Percentiles rank a stretch among this genome's conserved stretches.
Conservation (phyloP, 2,888 invertebrate species). For the Agelastica alni region DNA sequence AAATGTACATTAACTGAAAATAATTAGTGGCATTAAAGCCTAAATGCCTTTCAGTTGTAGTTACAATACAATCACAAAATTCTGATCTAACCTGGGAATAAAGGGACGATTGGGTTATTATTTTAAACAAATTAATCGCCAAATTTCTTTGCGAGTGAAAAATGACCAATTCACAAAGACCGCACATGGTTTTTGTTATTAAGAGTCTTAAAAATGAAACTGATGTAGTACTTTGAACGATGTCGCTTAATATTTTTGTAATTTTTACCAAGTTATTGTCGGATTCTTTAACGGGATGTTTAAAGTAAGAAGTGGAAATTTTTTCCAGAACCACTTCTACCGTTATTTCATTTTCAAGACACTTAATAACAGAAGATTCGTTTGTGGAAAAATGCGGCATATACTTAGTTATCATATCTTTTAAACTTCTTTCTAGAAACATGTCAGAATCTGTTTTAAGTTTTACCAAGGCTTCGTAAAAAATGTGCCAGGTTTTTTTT, state of each 20-base stretch:
- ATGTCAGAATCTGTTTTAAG: slow-evolving; percentile 57
- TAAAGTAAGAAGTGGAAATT: slow-evolving; percentile 46
- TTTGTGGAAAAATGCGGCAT: slow-evolving; percentile 47
- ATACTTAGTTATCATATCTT: slow-evolving; percentile 57
- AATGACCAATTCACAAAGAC: slow-evolving; percentile 50
- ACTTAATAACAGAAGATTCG: slow-evolving; percentile 48
- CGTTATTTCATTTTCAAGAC: slow-evolving; percentile 41
- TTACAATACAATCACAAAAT: slow-evolving; percentile 44
- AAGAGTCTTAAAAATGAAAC: slow-evolving; percentile 37
- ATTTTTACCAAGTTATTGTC: slow-evolving; percentile 49
- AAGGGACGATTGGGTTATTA: slow-evolving; percentile 40
- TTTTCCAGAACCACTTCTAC: slow-evolving; percentile 48
- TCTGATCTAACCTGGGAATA: slow-evolving; percentile 43
- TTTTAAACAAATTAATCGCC: slow-evolving; percentile 46
- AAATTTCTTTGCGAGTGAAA: slow-evolving; percentile 47
- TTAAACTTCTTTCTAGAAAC: slow-evolving; percentile 58
- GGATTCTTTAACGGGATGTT: slow-evolving; percentile 45
- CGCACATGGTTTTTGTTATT: slow-evolving; percentile 41
- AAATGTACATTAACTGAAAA: slow-evolving; percentile 51
- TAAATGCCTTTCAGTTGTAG: slow-evolving; percentile 55
- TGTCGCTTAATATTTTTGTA: slow-evolving; percentile 46
- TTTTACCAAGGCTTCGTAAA: slow-evolving; percentile 59
- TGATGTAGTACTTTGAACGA: slow-evolving; percentile 42
- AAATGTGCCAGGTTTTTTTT: slow-evolving; percentile 60
- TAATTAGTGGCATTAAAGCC: slow-evolving; percentile 55